phyloP scores from a whole-genome alignment of 1,140 invertebrate genomes.

The Aphaenogaster rudis region DNA sequence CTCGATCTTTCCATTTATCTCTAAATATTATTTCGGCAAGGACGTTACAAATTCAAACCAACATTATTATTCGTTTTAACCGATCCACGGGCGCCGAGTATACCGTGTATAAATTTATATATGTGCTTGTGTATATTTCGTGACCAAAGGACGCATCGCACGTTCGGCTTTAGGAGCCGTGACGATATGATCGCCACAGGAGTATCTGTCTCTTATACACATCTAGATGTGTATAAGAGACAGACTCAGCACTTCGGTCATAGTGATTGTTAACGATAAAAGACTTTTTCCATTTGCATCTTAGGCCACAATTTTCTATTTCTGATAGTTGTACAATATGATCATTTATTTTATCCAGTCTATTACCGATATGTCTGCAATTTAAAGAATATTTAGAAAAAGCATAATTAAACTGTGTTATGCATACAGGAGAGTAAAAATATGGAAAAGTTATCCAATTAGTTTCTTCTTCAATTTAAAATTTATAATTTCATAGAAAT shows the following conservation, averaged over 20 bases:
- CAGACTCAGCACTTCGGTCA: background rate
- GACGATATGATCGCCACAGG: no score
- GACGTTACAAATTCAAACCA: no score
- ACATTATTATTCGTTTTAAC: no score
- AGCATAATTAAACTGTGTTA: background rate
- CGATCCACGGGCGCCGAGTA: no score
- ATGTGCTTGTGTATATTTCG: no score
- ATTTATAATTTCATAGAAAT: background rate
- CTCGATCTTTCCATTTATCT: no score
- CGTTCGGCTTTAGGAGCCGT: no score
- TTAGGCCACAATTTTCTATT: background rate
- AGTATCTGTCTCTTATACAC: no score
- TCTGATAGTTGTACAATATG: slow-evolving; percentile 7
- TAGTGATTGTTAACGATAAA: background rate
- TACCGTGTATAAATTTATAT: no score
- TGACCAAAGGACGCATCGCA: no score
- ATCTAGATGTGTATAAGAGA: no score
- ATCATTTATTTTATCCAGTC: slow-evolving; percentile 2
- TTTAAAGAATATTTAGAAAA: background rate
- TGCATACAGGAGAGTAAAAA: background rate
- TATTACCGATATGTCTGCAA: slow-evolving; percentile 16
- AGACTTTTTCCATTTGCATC: background rate
- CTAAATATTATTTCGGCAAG: no score
- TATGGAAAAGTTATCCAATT: background rate
- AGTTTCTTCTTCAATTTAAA: background rate